Conservation (phyloP, 1,140 invertebrate genomes). For the Coptotermes formosanus region DNA sequence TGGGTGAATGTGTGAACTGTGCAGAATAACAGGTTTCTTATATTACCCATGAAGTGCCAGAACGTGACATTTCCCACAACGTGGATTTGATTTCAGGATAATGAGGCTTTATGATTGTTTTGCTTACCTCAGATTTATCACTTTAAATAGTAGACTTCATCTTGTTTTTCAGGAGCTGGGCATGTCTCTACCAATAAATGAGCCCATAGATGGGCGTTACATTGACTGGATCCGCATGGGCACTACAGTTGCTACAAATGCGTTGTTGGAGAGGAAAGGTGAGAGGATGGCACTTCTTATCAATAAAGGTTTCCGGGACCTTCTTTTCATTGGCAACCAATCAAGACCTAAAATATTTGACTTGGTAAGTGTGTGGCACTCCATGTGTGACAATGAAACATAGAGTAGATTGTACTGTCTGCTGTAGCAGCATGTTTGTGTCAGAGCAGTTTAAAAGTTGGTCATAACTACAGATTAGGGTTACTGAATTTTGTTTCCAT, state of each 20-base stretch:
- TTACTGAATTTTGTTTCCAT: too few species aligned
- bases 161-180: constrained; percentile 63
- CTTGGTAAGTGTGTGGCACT: constrained; percentile 62
- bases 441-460: too few species aligned
- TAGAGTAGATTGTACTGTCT: too few species aligned
- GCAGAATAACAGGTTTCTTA: too few species aligned
- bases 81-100: too few species aligned
- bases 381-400: too few species aligned
- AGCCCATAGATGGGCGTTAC: constrained; percentile 64
- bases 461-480: too few species aligned
- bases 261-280: constrained; percentile 93
- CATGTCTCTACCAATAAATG: constrained; percentile 53
- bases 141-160: constrained; percentile 18
- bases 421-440: too few species aligned
- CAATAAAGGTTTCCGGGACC: constrained; percentile 90
- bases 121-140: neutral
- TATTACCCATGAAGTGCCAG: too few species aligned
- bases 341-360: constrained; percentile 97
- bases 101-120: too few species aligned
- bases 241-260: constrained; percentile 99
- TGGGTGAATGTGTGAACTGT: too few species aligned
- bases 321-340: constrained; percentile 98
- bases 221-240: constrained; percentile 97
- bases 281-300: constrained; percentile 90
- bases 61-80: too few species aligned